These are phyloP conservation scores for Orthosia gothica DNA, from an alignment of 2,888 invertebrate genomes.

Conservation along the genomic window DNA sequence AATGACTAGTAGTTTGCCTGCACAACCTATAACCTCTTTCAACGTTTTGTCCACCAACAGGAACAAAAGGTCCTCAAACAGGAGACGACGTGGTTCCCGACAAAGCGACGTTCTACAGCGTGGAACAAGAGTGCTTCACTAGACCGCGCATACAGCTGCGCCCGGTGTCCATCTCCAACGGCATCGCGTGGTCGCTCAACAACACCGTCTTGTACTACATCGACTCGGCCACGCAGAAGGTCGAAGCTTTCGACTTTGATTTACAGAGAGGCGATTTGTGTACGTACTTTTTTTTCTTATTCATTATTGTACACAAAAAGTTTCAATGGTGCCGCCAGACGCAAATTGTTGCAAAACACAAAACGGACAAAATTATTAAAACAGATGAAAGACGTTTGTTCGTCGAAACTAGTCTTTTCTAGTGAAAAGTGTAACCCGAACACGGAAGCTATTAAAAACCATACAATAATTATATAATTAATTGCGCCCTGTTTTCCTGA, in stretches of 20 bases:
- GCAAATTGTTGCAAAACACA: too few species aligned
- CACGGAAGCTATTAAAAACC: too few species aligned
- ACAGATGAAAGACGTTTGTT: too few species aligned
- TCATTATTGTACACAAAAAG: too few species aligned
- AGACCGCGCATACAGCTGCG: conserved; percentile 75
- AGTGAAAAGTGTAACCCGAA: too few species aligned
- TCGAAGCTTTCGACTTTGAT: conserved; percentile 94
- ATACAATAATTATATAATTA: too few species aligned
- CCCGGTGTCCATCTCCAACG: conserved; percentile 94
- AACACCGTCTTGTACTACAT: conserved; percentile 94
- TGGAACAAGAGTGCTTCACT: conserved; percentile 79
- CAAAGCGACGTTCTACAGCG: conserved; percentile 91
- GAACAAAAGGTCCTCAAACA: conserved; percentile 92
- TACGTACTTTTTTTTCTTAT: conserved; percentile 65
- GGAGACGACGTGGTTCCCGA: conserved; percentile 87
- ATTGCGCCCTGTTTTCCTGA: background rate
- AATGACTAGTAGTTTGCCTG: too few species aligned
- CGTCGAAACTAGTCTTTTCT: too few species aligned
- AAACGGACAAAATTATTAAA: too few species aligned
- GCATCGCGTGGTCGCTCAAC: conserved; percentile 94
- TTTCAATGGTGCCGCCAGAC: too few species aligned
- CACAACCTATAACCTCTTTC: too few species aligned
- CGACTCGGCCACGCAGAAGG: conserved; percentile 93
- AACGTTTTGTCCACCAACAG: conserved; percentile 73
- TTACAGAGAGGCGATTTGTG: conserved; percentile 77